phyloP scores from a whole-genome alignment of 2,888 invertebrate species.

The Diachrysia chrysitis region DNA sequence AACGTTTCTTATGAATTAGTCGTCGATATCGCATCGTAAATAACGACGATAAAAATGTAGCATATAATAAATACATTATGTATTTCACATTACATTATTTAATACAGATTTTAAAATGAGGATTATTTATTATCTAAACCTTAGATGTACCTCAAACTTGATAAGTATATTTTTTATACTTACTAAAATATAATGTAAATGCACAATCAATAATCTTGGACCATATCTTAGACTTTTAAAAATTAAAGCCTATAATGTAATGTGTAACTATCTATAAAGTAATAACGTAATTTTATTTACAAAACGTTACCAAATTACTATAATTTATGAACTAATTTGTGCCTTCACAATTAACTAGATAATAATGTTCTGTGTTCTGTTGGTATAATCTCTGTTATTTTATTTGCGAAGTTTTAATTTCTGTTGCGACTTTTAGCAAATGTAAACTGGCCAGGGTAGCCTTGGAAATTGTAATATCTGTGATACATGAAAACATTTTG shows the following conservation, averaged over 20 bases:
- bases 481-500: constrained; percentile 74
- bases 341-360: constrained; percentile 70
- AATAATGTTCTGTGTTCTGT: constrained; percentile 60
- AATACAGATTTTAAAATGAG: constrained; percentile 29
- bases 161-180: constrained; percentile 58
- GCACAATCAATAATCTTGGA: constrained; percentile 62
- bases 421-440: constrained; percentile 60
- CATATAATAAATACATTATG: constrained; percentile 41
- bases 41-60: constrained; percentile 20
- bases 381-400: constrained; percentile 61
- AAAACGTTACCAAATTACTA: constrained; percentile 79
- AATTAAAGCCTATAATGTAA: constrained; percentile 40
- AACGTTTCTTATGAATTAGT: constrained; percentile 40
- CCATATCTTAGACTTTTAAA: constrained; percentile 54
- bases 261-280: constrained; percentile 52
- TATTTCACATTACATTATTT: constrained; percentile 39
- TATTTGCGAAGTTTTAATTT: constrained; percentile 67
- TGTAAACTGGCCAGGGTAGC: constrained; percentile 63
- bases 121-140: constrained; percentile 39
- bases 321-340: constrained; percentile 69
- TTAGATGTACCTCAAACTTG: constrained; percentile 39
- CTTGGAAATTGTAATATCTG: constrained; percentile 77
- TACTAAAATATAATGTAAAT: constrained; percentile 42
- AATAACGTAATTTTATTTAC: constrained; percentile 62
- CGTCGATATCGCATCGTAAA: constrained; percentile 30